These are phyloP conservation scores for Fulica atra DNA, from an alignment of 2,113 vertebrate genomes.

Conservation along the genomic window DNA sequence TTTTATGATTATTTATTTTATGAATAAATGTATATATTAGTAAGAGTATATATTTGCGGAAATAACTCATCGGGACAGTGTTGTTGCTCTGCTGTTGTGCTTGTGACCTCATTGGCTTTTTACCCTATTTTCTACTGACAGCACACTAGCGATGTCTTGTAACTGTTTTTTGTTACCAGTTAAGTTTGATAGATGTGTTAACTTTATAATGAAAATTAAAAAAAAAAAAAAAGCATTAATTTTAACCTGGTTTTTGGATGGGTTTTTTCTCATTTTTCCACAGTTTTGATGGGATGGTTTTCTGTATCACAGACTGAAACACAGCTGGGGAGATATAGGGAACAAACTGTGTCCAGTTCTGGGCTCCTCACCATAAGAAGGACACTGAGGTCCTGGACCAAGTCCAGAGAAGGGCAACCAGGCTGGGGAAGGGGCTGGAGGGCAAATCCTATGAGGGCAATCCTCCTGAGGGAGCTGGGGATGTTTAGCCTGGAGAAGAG, in stretches of 20 bases:
- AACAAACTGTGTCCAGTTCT: too few relatives aligned
- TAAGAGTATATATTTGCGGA: constrained; percentile 90
- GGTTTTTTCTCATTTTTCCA: background rate
- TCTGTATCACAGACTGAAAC: background rate
- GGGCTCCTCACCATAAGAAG: too few relatives aligned
- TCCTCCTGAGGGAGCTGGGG: too few relatives aligned
- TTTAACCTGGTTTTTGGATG: background rate
- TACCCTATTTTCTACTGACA: constrained; percentile 80
- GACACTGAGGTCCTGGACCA: too few relatives aligned
- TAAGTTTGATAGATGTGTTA: constrained; percentile 86
- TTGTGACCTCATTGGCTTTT: constrained; percentile 81
- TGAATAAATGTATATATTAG: constrained; percentile 90
- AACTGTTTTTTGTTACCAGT: constrained; percentile 73
- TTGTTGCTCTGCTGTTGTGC: constrained; percentile 80
- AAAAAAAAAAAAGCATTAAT: constrained; percentile 49
- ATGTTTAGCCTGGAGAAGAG: too few relatives aligned
- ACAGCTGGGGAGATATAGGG: background rate
- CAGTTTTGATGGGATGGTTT: background rate
- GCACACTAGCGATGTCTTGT: constrained; percentile 76
- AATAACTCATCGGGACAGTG: constrained; percentile 79
- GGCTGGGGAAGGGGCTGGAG: too few relatives aligned
- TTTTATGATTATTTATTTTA: constrained; percentile 95
- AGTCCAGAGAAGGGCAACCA: too few relatives aligned
- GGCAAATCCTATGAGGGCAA: too few relatives aligned
- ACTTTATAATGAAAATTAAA: constrained; percentile 86